phyloP scores from a whole-genome alignment of 2,797 vertebrate species.

The Onychomys leucogaster region DNA sequence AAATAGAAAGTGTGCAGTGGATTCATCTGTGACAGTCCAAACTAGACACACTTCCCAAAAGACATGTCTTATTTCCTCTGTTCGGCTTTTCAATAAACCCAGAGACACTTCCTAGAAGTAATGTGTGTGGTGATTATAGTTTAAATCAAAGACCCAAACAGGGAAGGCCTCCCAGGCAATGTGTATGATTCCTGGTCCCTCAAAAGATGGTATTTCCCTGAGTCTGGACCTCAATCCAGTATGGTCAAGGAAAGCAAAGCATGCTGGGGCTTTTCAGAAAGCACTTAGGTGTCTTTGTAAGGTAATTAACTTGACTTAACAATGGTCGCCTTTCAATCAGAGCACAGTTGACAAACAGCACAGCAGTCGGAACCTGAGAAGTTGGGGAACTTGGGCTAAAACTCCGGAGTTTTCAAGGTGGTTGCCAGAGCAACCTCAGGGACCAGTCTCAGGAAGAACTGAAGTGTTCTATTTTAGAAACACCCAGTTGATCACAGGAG shows the following conservation, averaged over 20 bases:
- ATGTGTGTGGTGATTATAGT: not conserved
- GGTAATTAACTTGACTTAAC: not conserved
- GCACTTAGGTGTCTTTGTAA: not conserved
- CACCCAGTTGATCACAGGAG: slow-evolving; percentile 63
- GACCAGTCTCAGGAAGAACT: slow-evolving; percentile 51
- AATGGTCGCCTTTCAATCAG: not conserved
- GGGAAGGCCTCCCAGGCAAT: not conserved
- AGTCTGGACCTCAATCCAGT: too few relatives aligned
- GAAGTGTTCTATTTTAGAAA: slow-evolving; percentile 78
- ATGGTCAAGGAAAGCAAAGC: not conserved
- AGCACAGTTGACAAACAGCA: not conserved
- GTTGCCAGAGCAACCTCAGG: slow-evolving; percentile 76
- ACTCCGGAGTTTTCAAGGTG: slow-evolving; percentile 66
- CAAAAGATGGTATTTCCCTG: not conserved
- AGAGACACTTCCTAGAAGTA: not conserved
- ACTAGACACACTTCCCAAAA: not conserved
- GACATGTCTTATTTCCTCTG: not conserved
- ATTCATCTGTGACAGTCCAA: not conserved
- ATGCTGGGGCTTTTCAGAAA: not conserved
- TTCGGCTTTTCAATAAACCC: not conserved
- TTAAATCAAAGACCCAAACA: not conserved
- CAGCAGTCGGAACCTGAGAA: slow-evolving; percentile 25
- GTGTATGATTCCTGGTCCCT: not conserved
- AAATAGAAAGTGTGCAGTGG: not conserved
- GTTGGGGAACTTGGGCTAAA: slow-evolving; percentile 41